A percentile compares a stretch with the other conserved stretches of the same genome.
Evolutionary conservation across 2,113 vertebrate genomes (phyloP).

Genomic region (Mormyrus lacerda): DNA sequence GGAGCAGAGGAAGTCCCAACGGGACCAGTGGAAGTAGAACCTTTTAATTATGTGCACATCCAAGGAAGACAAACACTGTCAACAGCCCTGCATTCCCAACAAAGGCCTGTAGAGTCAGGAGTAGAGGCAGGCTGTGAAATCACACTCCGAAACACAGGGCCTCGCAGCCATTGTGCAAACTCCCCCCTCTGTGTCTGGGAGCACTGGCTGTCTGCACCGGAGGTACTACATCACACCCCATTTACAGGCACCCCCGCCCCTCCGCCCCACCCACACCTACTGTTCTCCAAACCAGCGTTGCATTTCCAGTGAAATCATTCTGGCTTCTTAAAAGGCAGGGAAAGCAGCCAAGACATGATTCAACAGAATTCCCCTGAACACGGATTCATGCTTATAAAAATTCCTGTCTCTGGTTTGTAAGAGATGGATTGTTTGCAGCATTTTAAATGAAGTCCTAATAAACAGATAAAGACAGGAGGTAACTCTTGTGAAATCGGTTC

Average conservation of each 20-base stretch:
- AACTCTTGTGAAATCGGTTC: not conserved
- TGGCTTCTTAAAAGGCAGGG: not conserved
- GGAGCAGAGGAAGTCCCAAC: not conserved
- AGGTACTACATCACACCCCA: not conserved
- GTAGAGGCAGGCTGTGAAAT: not conserved
- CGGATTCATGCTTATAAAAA: not conserved
- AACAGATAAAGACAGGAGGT: not conserved
- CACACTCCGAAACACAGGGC: not conserved
- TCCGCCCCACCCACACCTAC: not conserved
- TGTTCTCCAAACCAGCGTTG: not conserved
- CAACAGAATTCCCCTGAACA: conserved; percentile 6
- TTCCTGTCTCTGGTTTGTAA: not conserved
- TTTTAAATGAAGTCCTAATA: not conserved
- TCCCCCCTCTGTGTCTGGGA: not conserved
- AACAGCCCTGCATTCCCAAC: not conserved
- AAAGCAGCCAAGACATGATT: not conserved
- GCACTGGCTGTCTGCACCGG: not conserved
- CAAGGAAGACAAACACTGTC: not conserved
- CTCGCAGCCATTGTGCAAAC: not conserved
- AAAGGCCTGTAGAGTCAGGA: not conserved
- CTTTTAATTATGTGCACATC: not conserved
- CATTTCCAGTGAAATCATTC: not conserved
- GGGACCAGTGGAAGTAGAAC: not conserved
- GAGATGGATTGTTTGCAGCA: not conserved
- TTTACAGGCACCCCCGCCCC: not conserved